These are phyloP conservation scores for Brevipalpus yothersi DNA, from an alignment of 1,140 invertebrate genomes.

Conservation along the genomic window DNA sequence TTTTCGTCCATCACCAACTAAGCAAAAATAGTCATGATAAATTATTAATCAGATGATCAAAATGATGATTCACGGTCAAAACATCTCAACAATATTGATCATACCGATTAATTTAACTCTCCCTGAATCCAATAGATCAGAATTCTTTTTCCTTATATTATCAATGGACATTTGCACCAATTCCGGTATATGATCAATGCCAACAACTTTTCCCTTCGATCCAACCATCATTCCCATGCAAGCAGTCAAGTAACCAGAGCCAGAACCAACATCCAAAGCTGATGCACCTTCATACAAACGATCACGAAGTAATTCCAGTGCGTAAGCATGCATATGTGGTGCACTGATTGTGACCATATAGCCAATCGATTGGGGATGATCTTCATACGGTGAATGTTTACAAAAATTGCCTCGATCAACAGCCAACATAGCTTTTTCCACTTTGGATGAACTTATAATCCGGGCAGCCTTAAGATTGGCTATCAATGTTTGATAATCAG, in stretches of 20 bases:
- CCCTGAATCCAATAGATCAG: slow-evolving; percentile 34
- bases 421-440: slow-evolving; percentile 53
- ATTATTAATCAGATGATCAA: neutral
- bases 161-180: slow-evolving; percentile 42
- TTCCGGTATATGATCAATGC: slow-evolving; percentile 77
- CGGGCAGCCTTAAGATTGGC: slow-evolving; percentile 53
- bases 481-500: slow-evolving; percentile 55
- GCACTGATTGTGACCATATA: slow-evolving; percentile 85
- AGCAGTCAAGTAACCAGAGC: slow-evolving; percentile 82
- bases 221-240: slow-evolving; percentile 73
- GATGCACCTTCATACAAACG: slow-evolving; percentile 40
- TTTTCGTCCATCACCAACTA: slow-evolving; percentile 55
- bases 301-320: slow-evolving; percentile 60
- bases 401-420: slow-evolving; percentile 61
- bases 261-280: slow-evolving; percentile 82
- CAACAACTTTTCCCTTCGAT: slow-evolving; percentile 44
- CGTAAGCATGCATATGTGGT: slow-evolving; percentile 95
- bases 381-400: slow-evolving; percentile 48
- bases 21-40: neutral
- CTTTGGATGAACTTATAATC: slow-evolving; percentile 48
- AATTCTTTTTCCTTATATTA: slow-evolving; percentile 52
- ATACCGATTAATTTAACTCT: slow-evolving; percentile 42
- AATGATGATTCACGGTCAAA: neutral
- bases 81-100: slow-evolving; percentile 2
- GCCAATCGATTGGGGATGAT: slow-evolving; percentile 66